Base-by-base conservation (phyloP, 2,113 vertebrate species). In the Sialia sialis region DNA sequence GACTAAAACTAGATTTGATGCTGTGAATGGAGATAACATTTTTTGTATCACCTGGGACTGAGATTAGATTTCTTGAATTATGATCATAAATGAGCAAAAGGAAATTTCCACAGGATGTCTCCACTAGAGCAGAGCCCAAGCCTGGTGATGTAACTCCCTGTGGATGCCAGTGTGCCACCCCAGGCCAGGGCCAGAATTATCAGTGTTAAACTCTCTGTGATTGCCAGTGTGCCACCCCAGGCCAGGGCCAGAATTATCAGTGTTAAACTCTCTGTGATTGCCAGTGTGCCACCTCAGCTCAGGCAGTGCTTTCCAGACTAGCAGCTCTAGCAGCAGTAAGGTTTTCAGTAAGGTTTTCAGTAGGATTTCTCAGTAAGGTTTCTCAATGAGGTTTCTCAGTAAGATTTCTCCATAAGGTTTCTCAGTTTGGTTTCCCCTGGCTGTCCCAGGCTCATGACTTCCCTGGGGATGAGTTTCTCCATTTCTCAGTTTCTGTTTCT, bases 111-210 rank as follows among this genome's bases (percentile, higher is more conserved):
- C 2, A 3, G 3, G 3, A 6, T 36, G 9, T 38, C 16, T 30
- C 4, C 29, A 10, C 22, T 32, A 13, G 51, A 67, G 14, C 27
- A 79, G 25, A 55, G 54, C 48, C 46, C 27, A 34, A 11, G 51
- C 2, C 5, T 0, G 2, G 8, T 43, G 60, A 4, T 43, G 30
- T 13, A 6, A 16, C 41, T 34, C 36, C 20, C 6, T 1, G 73
- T 17, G n/a, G 12, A 12, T 39, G 6, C 44, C 75, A 49, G 38
- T 2, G 15, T 16, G 34, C 32, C 29, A 5, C 6, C 18, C 55
- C 74, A 59, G 60, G 68, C 26, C n/a, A 6, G 55, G 76, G 1
- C 36, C 59, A 10, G 59, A 41, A 32, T 32, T 58, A 64, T 48
- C 58, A 13, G 26, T 54, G 32, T 38, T 13, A 15, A 43, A 43